phyloP scores from a whole-genome alignment of 2,888 invertebrate genomes.

The Chymomyza amoena region DNA sequence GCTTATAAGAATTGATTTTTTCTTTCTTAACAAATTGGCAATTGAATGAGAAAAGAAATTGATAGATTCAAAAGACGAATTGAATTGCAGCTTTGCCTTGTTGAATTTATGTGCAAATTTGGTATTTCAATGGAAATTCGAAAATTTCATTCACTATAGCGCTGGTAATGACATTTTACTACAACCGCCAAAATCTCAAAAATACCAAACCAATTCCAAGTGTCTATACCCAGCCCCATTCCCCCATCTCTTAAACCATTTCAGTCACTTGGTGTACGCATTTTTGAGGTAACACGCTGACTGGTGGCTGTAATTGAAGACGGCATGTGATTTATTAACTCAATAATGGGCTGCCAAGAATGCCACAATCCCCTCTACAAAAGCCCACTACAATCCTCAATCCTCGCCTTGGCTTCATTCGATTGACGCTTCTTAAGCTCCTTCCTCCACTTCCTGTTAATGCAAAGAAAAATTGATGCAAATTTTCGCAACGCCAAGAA shows the following conservation, averaged over 20 bases:
- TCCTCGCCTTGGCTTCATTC: not conserved
- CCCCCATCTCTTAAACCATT: constrained; percentile 15
- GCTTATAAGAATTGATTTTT: not conserved
- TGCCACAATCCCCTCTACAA: constrained; percentile 10
- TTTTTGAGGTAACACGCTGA: constrained; percentile 56
- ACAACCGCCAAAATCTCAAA: constrained; percentile 21
- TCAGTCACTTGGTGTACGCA: constrained; percentile 39
- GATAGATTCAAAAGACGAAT: not conserved
- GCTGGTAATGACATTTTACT: constrained; percentile 69
- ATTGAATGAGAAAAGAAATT: not conserved
- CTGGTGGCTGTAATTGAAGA: constrained; percentile 51
- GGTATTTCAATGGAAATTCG: constrained; percentile 64
- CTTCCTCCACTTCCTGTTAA: constrained; percentile 37
- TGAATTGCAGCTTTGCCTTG: constrained; percentile 5
- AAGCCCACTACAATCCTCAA: not conserved
- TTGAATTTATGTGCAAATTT: constrained; percentile 67
- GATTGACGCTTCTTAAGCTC: not conserved
- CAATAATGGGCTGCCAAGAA: constrained; percentile 53
- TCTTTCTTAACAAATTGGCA: not conserved
- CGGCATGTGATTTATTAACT: constrained; percentile 70
- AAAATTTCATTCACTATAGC: constrained; percentile 63
- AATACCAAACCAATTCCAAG: constrained; percentile 22
- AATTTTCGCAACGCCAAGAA: constrained; percentile 45
- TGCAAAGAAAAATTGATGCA: constrained; percentile 64
- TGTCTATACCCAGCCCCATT: constrained; percentile 8